phyloP scores from a whole-genome alignment of 2,113 vertebrate species.

The Pantherophis guttatus region DNA sequence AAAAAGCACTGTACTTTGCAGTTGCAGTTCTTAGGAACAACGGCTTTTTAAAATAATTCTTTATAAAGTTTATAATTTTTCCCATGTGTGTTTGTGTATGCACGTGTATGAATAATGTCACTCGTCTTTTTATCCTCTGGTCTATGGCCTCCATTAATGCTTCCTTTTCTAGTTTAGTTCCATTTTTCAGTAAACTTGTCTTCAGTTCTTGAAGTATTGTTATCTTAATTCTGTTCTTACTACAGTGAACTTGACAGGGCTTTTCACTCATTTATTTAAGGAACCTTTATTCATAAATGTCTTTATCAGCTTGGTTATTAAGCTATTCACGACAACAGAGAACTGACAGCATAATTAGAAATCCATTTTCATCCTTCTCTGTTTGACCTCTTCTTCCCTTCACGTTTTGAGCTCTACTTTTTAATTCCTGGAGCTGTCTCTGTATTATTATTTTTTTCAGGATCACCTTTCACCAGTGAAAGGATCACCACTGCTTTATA shows the following conservation, averaged over 20 bases:
- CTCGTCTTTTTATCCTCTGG: slow-evolving; percentile 48
- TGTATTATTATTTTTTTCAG: background rate
- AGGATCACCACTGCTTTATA: background rate
- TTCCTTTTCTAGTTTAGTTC: slow-evolving; percentile 53
- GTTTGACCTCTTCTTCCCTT: background rate
- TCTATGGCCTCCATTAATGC: slow-evolving; percentile 51
- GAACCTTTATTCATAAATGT: slow-evolving; percentile 49
- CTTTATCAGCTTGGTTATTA: slow-evolving; percentile 31
- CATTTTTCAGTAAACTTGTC: slow-evolving; percentile 42
- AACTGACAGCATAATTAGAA: slow-evolving; percentile 1
- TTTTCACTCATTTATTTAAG: slow-evolving; percentile 46
- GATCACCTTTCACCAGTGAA: background rate
- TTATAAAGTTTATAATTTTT: slow-evolving; percentile 47
- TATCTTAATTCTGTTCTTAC: slow-evolving; percentile 60
- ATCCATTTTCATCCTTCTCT: background rate
- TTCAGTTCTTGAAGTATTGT: slow-evolving; percentile 42
- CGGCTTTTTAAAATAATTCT: slow-evolving; percentile 54
- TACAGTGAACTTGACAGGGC: slow-evolving; percentile 34
- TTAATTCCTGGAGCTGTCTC: background rate
- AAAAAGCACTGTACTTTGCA: slow-evolving; percentile 54
- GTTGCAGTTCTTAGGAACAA: slow-evolving; percentile 54
- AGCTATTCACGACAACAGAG: background rate
- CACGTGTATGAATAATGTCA: slow-evolving; percentile 53
- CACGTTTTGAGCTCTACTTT: background rate
- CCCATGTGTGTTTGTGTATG: slow-evolving; percentile 34